phyloP scores from a whole-genome alignment of 2,797 vertebrate genomes.

The Ataeniobius toweri region DNA sequence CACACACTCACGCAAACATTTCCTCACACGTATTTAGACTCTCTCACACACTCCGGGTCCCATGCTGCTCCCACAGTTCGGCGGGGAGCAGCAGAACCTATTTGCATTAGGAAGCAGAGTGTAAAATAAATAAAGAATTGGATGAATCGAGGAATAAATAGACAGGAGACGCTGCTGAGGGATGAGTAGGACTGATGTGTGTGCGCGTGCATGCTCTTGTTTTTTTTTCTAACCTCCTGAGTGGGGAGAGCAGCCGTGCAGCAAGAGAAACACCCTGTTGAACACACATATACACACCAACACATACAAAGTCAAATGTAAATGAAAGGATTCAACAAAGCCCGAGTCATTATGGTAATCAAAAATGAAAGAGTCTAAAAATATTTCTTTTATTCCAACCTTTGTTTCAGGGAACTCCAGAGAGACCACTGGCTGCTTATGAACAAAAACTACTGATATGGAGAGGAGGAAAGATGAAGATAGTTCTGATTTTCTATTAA shows the following conservation, averaged over 20 bases:
- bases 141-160: constrained; percentile 79
- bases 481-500: constrained; percentile 19
- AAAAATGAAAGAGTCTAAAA: constrained; percentile 79
- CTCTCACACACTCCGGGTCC: constrained; percentile 43
- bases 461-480: constrained; percentile 17
- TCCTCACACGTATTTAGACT: constrained; percentile 41
- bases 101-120: constrained; percentile 76
- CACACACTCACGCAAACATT: constrained; percentile 42
- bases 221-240: constrained; percentile 61
- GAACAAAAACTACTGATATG: constrained; percentile 30
- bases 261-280: constrained; percentile 60
- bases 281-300: constrained; percentile 50
- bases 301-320: constrained; percentile 61
- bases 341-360: constrained; percentile 77
- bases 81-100: constrained; percentile 68
- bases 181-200: constrained; percentile 67
- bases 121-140: constrained; percentile 81
- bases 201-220: constrained; percentile 36
- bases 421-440: constrained; percentile 59
- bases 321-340: constrained; percentile 74
- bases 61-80: constrained; percentile 66
- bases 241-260: constrained; percentile 51
- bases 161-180: constrained; percentile 69
- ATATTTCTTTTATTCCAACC: constrained; percentile 65
- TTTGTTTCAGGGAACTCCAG: constrained; percentile 72